Base-by-base conservation (phyloP, 2,888 invertebrate species). In the Parnassius apollo region DNA sequence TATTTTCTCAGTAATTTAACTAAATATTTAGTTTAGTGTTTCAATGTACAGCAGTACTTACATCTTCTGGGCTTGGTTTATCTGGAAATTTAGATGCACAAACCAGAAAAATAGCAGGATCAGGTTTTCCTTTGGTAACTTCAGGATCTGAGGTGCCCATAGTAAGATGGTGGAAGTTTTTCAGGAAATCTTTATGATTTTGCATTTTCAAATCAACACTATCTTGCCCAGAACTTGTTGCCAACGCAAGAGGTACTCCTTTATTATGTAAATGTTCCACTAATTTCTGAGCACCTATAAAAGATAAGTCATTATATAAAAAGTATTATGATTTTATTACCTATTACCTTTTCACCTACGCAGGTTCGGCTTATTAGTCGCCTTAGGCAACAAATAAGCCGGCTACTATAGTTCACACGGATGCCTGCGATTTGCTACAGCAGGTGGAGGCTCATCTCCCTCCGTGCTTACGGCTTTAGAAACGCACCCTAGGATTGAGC, bases 101-200 rank as follows among this genome's bases (percentile, higher is more conserved):
- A 9, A 97, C 93, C 35, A 95, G 82, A 80, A 97, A 98, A 73
- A 96, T 96, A 75, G 97, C 96, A 0, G 98, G 98, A 52, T 94
- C 94, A 9, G 98, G 98, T 88, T 98, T 98, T 2, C 98, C 97
- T 59, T 93, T 89, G 68, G 94, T 95, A 0, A 98, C 96, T 68
- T 97, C 97, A 0, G 96, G 95, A 83, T 98, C 98, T 22, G 94
- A 93, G 13, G 96, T 95, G 0, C 96, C 96, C 74, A 95, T 94
- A 0, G 97, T 97, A 51, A 94, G 91, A 76, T 97, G 97, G 72
- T 94, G 84, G 75, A 97, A 96, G 18, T 94, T 76, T 1, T 83
- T 75, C 67, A 96, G 93, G 25, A 96, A 81, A 35, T 94, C 93
- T 74, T 94, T 93, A 74, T 96, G 94, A 60, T 94, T 91, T 58